These are phyloP conservation scores for Poicephalus meyeri DNA, from an alignment of 2,113 vertebrate genomes.

Conservation along the genomic window DNA sequence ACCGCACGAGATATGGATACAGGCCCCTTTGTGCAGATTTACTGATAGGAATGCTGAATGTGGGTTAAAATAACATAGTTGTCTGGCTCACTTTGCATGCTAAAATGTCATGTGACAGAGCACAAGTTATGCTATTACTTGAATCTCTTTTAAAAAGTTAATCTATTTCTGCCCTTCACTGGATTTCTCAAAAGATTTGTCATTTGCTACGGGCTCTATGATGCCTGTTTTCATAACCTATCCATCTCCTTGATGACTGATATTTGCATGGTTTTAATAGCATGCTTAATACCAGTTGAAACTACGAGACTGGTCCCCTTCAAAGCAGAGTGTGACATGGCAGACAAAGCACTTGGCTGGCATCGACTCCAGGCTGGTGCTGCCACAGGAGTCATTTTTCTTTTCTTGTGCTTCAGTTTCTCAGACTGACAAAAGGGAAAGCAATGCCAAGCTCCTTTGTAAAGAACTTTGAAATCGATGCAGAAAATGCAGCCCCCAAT, in stretches of 20 bases:
- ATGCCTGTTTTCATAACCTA: not conserved
- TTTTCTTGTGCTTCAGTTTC: not conserved
- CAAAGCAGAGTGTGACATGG: not conserved
- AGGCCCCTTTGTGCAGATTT: constrained; percentile 22
- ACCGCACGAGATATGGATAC: not conserved
- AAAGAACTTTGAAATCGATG: not conserved
- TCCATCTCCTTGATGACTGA: not conserved
- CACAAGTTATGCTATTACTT: not conserved
- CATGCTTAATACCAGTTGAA: not conserved
- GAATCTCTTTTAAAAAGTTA: not conserved
- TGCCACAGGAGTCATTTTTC: not conserved
- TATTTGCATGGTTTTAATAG: not conserved
- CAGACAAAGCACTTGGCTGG: not conserved
- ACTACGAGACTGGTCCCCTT: not conserved
- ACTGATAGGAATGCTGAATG: not conserved
- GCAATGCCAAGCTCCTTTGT: not conserved
- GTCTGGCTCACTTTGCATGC: not conserved
- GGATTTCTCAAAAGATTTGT: not conserved
- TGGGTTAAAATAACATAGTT: constrained; percentile 11
- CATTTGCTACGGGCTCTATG: not conserved
- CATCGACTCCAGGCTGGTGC: not conserved
- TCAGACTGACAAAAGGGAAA: not conserved
- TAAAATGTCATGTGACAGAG: not conserved
- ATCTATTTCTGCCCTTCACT: not conserved
- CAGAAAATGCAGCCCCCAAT: not conserved